Evolutionary conservation across 2,888 invertebrate species (phyloP).

Genomic region (Eumerus sabulonum): DNA sequence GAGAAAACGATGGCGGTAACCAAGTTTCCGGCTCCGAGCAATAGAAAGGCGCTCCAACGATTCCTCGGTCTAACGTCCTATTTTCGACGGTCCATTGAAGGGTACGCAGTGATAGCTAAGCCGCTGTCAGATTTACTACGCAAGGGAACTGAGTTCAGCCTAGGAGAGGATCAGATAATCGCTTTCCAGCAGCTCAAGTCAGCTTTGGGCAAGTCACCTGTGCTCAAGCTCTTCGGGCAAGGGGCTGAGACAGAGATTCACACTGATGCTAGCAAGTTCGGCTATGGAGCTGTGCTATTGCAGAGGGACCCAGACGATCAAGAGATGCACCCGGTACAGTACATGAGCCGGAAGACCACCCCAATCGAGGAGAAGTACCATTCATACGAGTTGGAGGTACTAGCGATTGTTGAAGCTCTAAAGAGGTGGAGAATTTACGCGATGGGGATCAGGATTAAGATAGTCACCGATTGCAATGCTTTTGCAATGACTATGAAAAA

Average conservation of each 20-base stretch:
- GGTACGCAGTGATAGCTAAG: constrained; percentile 9
- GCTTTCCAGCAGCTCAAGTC: constrained; percentile 1
- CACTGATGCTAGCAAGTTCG: constrained; percentile 39
- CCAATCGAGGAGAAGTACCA: too few relatives aligned
- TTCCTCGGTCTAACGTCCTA: constrained; percentile 49
- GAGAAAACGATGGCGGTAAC: constrained; percentile 36
- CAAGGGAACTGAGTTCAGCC: not conserved
- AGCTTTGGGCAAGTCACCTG: not conserved
- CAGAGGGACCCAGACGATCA: constrained; percentile 66
- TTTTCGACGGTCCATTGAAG: constrained; percentile 17
- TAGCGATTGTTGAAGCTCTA: too few relatives aligned
- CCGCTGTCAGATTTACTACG: constrained; percentile 24
- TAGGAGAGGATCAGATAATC: not conserved
- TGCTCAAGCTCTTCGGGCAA: not conserved
- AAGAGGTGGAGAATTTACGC: too few relatives aligned
- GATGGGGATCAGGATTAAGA: too few relatives aligned
- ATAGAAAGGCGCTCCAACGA: constrained; percentile 49
- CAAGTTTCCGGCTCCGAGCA: constrained; percentile 39
- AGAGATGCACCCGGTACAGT: too few relatives aligned
- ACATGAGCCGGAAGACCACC: too few relatives aligned
- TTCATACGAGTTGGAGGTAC: too few relatives aligned
- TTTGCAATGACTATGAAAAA: constrained; percentile 3
- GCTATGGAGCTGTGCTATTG: constrained; percentile 72
- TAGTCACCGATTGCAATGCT: not conserved
- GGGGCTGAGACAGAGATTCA: not conserved